Evolutionary conservation across 2,888 invertebrate species (phyloP).

Genomic region (Drosophila lacicola): DNA sequence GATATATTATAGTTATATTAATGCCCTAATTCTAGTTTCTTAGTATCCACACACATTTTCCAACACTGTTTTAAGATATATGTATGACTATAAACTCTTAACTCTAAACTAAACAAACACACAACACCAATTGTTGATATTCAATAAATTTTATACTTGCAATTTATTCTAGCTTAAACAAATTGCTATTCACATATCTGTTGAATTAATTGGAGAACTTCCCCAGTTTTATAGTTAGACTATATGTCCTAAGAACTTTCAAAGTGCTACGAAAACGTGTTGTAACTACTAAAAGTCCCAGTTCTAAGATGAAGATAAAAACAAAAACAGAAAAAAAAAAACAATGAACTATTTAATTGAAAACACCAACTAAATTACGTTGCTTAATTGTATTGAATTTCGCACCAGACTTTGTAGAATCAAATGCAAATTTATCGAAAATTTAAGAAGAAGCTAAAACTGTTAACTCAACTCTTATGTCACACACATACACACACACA

Average conservation of each 20-base stretch:
- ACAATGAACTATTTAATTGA: conserved; percentile 15
- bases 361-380: conserved; percentile 52
- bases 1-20: conserved; percentile 33
- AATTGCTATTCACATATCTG: conserved; percentile 78
- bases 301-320: conserved; percentile 8
- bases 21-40: conserved; percentile 61
- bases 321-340: not conserved
- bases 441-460: conserved; percentile 26
- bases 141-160: conserved; percentile 57
- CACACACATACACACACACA: conserved; percentile 16
- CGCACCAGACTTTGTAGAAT: conserved; percentile 40
- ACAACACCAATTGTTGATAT: conserved; percentile 73
- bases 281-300: conserved; percentile 15
- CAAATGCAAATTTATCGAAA: conserved; percentile 11
- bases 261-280: conserved; percentile 28
- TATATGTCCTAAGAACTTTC: conserved; percentile 38
- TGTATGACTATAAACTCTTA: conserved; percentile 36
- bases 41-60: conserved; percentile 48
- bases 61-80: conserved; percentile 54
- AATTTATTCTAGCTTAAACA: conserved; percentile 38
- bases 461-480: conserved; percentile 59
- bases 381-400: conserved; percentile 41
- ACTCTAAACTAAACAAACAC: conserved; percentile 21
- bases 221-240: conserved; percentile 35
- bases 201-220: conserved; percentile 57